Evolutionary conservation across 2,797 vertebrate genomes (phyloP), one percentile per base, ranked within the genome.

Genomic region (Fratercula arctica): DNA sequence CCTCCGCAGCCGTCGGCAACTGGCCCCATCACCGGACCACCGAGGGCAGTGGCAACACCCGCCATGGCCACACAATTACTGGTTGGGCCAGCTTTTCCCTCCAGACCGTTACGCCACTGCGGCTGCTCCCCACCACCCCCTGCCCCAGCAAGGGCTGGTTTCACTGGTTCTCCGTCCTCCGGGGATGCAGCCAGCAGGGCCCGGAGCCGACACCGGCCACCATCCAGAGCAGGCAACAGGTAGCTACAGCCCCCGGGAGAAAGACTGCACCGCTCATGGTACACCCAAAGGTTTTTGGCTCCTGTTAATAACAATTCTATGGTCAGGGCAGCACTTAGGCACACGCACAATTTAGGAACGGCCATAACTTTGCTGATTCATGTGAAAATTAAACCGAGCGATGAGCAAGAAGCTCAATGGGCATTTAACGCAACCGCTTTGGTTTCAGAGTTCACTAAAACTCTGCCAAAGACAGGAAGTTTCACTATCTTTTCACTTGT

Each of bases 371-470:
- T 24, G 50, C 11, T 0, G 9, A 51, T 82, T 69, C 0, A 5
- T 2, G 33, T 7, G 67, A 41, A 56, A 56, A 73, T 8, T 19
- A 48, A 76, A 48, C 24, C 9, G 8, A 50, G 19, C 0, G 2
- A 67, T 0, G 6, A 70, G 66, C 2, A 0, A 75, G 66, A 25
- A 51, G 85, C 70, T 91, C 4, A 1, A 21, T 0, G 7, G 35
- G 33, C 4, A 35, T 3, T 10, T 5, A 69, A 16, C 0, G 0
- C 75, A 73, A 74, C 37, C 0, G 1, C 31, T 43, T 10, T 5
- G 41, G 67, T 91, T 76, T 83, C 56, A 67, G 46, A 93, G 76
- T 50, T 88, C 85, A 69, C 33, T 5, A 12, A 41, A 75, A 25
- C 48, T 23, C 60, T 8, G 1, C 33, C 57, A 23, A 20, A 18